Percentiles rank a stretch among this genome's conserved stretches.
phyloP scores from a whole-genome alignment of 2,888 invertebrate genomes.

The Yponomeuta plumbellus region DNA sequence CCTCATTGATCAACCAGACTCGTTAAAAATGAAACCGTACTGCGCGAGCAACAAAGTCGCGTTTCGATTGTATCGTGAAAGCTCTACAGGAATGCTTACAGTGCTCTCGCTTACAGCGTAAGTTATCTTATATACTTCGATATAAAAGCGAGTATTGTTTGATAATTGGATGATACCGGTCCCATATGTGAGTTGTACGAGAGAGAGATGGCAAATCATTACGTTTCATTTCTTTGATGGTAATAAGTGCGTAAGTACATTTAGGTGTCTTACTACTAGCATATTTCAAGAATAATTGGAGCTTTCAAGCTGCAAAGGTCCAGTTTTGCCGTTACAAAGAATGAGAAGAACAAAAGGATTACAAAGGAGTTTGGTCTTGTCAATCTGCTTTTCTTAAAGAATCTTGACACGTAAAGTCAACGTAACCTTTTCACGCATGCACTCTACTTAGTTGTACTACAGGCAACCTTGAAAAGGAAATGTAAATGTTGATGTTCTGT shows the following conservation, averaged over 20 bases:
- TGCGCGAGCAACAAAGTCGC: constrained; percentile 30
- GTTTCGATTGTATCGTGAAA: constrained; percentile 29
- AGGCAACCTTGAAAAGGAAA: no score
- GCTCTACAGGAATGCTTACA: constrained; percentile 56
- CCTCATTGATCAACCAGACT: constrained; percentile 49
- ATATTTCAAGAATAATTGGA: no score
- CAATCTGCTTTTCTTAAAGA: no score
- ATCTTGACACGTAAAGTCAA: no score
- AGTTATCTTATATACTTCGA: constrained; percentile 45
- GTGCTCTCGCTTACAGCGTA: constrained; percentile 43
- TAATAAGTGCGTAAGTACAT: not conserved
- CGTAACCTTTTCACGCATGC: no score
- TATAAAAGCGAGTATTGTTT: constrained; percentile 47
- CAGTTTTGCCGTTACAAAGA: no score
- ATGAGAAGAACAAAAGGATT: no score
- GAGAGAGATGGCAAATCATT: constrained; percentile 38
- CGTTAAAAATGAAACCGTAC: constrained; percentile 37
- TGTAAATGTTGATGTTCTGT: no score
- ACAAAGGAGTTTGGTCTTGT: no score
- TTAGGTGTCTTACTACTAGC: no score
- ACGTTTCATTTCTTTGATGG: not conserved
- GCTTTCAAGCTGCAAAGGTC: no score
- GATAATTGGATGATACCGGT: constrained; percentile 52
- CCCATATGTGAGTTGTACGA: constrained; percentile 43
- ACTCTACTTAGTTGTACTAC: no score